Base-by-base conservation (phyloP, 2,797 vertebrate genomes). In the Lithobates pipiens region DNA sequence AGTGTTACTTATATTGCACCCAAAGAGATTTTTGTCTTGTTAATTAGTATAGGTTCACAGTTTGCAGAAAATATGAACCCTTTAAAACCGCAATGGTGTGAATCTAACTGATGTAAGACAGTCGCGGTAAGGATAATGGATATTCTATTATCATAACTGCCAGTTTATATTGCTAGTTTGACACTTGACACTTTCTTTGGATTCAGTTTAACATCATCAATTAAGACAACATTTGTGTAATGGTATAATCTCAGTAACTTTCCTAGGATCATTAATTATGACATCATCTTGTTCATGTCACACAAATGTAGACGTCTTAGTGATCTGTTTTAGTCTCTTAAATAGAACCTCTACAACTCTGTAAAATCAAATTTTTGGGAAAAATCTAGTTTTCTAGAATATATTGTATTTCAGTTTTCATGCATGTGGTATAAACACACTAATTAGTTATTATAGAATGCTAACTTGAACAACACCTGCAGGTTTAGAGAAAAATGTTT, bases 91-190 rank as follows among this genome's bases (percentile, higher is more conserved):
- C 61, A 75, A 39, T 77, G 44, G 76, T 87, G 85, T 80, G 81
- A 83, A 83, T 83, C 76, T 54, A 83, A 83, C 76, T 83, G 85
- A 87, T 87, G 76, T 79, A 83, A 83, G 85, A 72, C 80, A 75
- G 80, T 82, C 70, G 15, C 76, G 29, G 69, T 82, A 69, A 54
- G 65, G 80, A 83, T 87, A 87, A 87, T 87, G 80, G 85, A 83
- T 87, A 79, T 83, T 83, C 85, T 87, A 87, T 87, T 87, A 87
- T 83, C 85, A 83, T 87, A 87, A 87, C 76, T 87, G 81, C 85
- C 80, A 78, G 71, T 87, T 83, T 87, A 79, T 87, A 87, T 83
- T 76, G 71, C 85, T 69, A 57, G 32, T 39, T 61, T 83, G 85
- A 83, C 81, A 83, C 85, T 83, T 87, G 81, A 87, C 85, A 83